phyloP scores from a whole-genome alignment of 2,797 vertebrate genomes.

The Dipus sagitta region DNA sequence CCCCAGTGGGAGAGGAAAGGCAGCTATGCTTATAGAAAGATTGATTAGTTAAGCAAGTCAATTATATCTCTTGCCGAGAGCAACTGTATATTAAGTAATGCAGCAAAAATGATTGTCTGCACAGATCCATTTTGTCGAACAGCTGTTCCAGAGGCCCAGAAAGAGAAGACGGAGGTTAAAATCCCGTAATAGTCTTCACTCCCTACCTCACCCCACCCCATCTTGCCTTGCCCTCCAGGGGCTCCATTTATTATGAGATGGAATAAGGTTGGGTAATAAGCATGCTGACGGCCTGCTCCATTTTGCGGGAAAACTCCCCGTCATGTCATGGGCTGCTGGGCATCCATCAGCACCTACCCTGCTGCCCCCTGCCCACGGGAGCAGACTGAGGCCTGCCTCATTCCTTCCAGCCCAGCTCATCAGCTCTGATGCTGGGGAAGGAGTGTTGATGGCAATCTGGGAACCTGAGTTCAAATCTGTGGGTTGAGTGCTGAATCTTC shows the following conservation, averaged over 20 bases:
- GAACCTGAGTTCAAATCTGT: slow-evolving; percentile 46
- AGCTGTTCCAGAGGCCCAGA: slow-evolving; percentile 85
- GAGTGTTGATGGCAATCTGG: background rate
- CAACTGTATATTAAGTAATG: slow-evolving; percentile 89
- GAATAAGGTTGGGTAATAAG: slow-evolving; percentile 79
- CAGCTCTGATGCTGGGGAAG: background rate
- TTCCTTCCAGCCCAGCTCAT: background rate
- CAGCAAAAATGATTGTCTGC: slow-evolving; percentile 87
- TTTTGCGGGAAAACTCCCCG: slow-evolving; percentile 65
- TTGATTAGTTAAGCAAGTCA: slow-evolving; percentile 90
- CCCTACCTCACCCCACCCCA: slow-evolving; percentile 67
- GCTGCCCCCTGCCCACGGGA: slow-evolving; percentile 25
- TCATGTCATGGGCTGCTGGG: slow-evolving; percentile 45
- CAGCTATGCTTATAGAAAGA: slow-evolving; percentile 88
- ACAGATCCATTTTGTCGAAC: slow-evolving; percentile 88
- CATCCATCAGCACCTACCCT: background rate
- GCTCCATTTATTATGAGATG: slow-evolving; percentile 81
- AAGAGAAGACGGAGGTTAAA: slow-evolving; percentile 87
- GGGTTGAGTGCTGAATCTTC: background rate
- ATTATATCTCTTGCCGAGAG: slow-evolving; percentile 89
- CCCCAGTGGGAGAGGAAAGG: slow-evolving; percentile 83
- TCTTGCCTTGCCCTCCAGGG: slow-evolving; percentile 75
- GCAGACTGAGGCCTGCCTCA: background rate
- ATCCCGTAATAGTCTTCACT: slow-evolving; percentile 57
- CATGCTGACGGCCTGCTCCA: slow-evolving; percentile 71